These are phyloP conservation scores for Araneus ventricosus DNA, from an alignment of 1,140 invertebrate species.

Conservation along the genomic window DNA sequence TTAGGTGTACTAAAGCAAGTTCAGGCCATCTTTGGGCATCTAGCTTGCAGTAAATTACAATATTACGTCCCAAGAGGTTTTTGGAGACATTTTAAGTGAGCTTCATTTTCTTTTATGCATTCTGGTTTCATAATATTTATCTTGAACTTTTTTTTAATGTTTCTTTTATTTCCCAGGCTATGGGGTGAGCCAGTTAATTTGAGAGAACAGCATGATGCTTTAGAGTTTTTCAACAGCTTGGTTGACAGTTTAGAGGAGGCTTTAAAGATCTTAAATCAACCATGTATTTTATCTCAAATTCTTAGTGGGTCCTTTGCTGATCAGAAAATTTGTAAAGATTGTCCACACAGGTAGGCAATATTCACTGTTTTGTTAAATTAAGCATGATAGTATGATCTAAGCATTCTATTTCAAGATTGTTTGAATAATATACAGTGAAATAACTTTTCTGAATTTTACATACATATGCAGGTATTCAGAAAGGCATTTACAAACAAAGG, in stretches of 20 bases:
- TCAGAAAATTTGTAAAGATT: constrained; percentile 99
- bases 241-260: constrained; percentile 98
- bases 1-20: constrained; percentile 97
- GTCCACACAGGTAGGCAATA: constrained; percentile 93
- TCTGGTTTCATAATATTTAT: neutral
- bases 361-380: neutral
- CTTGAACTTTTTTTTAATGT: neutral
- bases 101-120: neutral
- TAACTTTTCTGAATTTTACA: no score
- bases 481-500: no score
- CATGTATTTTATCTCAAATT: constrained; percentile 96
- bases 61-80: constrained; percentile 97
- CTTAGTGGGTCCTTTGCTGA: constrained; percentile 98
- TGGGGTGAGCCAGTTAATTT: constrained; percentile 98
- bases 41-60: constrained; percentile 96
- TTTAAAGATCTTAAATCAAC: constrained; percentile 93
- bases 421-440: no score
- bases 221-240: constrained; percentile 99
- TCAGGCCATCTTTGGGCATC: constrained; percentile 98
- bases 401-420: no score
- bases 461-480: no score
- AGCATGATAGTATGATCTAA: no score
- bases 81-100: constrained; percentile 98
- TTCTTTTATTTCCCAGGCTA: constrained; percentile 81
- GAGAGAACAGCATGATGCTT: constrained; percentile 98